These are phyloP conservation scores for Palythoa caribaeorum DNA, from an alignment of 92 coral and sea anemone species.

Conservation along the genomic window DNA sequence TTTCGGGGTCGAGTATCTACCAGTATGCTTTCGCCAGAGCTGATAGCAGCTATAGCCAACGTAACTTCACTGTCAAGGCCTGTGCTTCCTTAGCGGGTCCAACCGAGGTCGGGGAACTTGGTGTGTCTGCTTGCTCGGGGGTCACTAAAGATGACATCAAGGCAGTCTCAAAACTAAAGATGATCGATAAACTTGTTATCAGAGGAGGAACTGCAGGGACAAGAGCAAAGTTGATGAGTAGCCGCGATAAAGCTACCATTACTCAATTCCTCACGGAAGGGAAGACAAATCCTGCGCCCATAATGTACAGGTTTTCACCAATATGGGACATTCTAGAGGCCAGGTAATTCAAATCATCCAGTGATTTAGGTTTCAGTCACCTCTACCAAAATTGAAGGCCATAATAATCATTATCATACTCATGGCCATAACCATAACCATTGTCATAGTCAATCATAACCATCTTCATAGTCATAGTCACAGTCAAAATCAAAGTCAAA, in stretches of 20 bases:
- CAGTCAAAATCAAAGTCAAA: too few species aligned
- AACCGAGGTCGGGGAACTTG: conserved; percentile 10
- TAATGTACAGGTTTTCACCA: neutral
- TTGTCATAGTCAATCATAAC: neutral
- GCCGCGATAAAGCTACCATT: neutral
- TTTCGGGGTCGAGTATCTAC: conserved; percentile 69
- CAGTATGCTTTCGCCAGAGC: conserved; percentile 67
- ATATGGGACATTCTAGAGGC: neutral
- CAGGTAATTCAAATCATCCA: neutral
- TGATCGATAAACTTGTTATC: neutral
- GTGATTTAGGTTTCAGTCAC: too few species aligned
- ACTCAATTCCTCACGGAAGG: neutral
- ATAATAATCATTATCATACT: too few species aligned
- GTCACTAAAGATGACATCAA: neutral
- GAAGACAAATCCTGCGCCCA: neutral
- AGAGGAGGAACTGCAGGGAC: neutral
- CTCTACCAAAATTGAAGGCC: too few species aligned
- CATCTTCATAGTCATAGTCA: too few species aligned
- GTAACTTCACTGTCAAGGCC: conserved; percentile 70
- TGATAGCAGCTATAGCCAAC: conserved; percentile 19
- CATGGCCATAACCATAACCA: neutral
- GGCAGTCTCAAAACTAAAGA: neutral
- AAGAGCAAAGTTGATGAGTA: neutral
- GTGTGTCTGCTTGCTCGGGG: neutral
- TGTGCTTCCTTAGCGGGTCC: conserved; percentile 61